A percentile compares a stretch with the other conserved stretches of the same genome.
Evolutionary conservation across 2,888 invertebrate species (phyloP).

Genomic region (Cataglyphis livida): DNA sequence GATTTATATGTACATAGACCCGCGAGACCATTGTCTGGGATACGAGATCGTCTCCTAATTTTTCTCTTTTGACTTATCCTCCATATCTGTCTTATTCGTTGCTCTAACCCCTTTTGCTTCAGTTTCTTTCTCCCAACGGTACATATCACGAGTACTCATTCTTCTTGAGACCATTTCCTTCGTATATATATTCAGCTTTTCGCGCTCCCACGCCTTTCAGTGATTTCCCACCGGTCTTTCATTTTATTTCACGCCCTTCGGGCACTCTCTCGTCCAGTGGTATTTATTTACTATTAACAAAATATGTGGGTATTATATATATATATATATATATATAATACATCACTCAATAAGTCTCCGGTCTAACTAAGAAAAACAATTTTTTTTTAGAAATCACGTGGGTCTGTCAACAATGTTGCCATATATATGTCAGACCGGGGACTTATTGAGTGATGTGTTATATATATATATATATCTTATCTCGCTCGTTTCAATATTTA

Average conservation of each 20-base stretch:
- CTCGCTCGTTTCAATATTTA: conserved; percentile 19
- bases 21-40: conserved; percentile 3
- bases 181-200: conserved; percentile 19
- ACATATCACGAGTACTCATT: conserved; percentile 34
- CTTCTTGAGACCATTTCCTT: conserved; percentile 16
- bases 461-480: no score
- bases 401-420: no score
- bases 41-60: conserved; percentile 44
- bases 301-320: neutral
- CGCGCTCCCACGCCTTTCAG: conserved; percentile 6
- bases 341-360: no score
- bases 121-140: conserved; percentile 38
- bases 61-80: conserved; percentile 32
- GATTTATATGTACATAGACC: conserved; percentile 2
- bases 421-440: no score
- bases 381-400: no score
- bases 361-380: no score
- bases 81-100: conserved; percentile 16
- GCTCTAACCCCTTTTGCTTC: conserved; percentile 5
- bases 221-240: conserved; percentile 53
- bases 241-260: conserved; percentile 42
- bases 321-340: no score
- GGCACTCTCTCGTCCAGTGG: conserved; percentile 29
- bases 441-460: no score
- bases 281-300: conserved; percentile 52